Evolutionary conservation across 2,113 vertebrate species (phyloP).

Genomic region (Boleophthalmus pectinirostris): DNA sequence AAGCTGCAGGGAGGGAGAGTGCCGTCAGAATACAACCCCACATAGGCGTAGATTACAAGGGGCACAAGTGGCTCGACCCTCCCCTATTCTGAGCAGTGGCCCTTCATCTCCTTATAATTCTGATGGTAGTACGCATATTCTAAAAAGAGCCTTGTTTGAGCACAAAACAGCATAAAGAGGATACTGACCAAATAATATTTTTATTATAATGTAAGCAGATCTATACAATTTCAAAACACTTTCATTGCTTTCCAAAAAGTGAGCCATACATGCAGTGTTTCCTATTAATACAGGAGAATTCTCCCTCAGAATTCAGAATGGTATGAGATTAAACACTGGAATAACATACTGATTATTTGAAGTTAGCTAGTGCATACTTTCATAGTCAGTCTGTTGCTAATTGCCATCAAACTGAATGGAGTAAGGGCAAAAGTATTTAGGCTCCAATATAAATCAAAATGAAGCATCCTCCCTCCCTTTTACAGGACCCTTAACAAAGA

Average conservation of each 20-base stretch:
- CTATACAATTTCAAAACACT: background rate
- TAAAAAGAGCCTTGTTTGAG: background rate
- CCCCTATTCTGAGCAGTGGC: background rate
- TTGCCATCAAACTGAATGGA: background rate
- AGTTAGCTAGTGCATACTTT: no score
- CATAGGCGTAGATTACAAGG: slow-evolving; percentile 5
- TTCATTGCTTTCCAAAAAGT: background rate
- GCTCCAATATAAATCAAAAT: background rate
- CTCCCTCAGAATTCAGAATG: background rate
- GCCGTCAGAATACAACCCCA: slow-evolving; percentile 16
- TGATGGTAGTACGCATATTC: background rate
- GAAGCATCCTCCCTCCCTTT: background rate
- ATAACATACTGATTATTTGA: no score
- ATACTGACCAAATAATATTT: background rate
- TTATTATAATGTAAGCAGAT: background rate
- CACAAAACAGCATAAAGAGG: background rate
- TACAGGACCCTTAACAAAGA: slow-evolving; percentile 42
- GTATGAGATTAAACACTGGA: background rate
- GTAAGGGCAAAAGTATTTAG: background rate
- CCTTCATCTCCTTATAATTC: background rate
- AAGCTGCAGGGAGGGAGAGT: slow-evolving; percentile 38
- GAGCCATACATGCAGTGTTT: background rate
- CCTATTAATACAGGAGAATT: no score
- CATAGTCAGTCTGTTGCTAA: background rate
- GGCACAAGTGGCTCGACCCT: slow-evolving; percentile 2